Evolutionary conservation across 2,888 invertebrate species (phyloP).

Genomic region (Strigamia transsilvanica): DNA sequence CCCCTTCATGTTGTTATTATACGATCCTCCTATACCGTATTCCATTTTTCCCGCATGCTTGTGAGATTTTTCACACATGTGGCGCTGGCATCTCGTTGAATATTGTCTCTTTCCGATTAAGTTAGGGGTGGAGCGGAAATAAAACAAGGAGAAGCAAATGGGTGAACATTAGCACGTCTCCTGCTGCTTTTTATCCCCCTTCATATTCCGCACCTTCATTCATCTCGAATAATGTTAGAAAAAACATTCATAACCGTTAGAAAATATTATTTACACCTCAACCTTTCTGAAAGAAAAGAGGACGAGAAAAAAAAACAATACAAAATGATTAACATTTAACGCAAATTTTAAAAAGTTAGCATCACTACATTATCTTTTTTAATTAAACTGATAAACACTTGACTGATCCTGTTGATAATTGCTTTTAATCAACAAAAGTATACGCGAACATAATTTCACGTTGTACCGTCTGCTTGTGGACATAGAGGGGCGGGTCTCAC

Average conservation of each 20-base stretch:
- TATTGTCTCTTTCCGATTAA: constrained; percentile 35
- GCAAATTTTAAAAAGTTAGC: not conserved
- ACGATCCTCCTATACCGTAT: constrained; percentile 12
- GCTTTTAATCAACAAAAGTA: too few relatives aligned
- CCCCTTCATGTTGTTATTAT: constrained; percentile 27
- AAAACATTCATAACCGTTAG: not conserved
- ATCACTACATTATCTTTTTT: too few relatives aligned
- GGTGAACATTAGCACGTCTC: constrained; percentile 27
- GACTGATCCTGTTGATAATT: too few relatives aligned
- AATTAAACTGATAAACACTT: too few relatives aligned
- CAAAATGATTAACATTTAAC: not conserved
- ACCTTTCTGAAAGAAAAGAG: not conserved
- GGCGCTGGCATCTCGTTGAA: constrained; percentile 38
- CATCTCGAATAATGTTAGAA: constrained; percentile 8
- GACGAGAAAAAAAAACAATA: too few relatives aligned
- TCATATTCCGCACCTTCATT: constrained; percentile 22
- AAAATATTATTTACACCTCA: not conserved
- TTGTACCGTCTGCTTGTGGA: not conserved
- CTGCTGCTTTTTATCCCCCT: constrained; percentile 31
- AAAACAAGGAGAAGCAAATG: constrained; percentile 21
- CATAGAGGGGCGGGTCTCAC: not conserved
- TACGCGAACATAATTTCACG: not conserved
- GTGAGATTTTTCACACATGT: constrained; percentile 38
- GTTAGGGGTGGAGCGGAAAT: not conserved
- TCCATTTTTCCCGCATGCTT: constrained; percentile 16